These are phyloP conservation scores for Hydrocynus forskahlii DNA, from an alignment of 2,797 vertebrate species.

Conservation along the genomic window DNA sequence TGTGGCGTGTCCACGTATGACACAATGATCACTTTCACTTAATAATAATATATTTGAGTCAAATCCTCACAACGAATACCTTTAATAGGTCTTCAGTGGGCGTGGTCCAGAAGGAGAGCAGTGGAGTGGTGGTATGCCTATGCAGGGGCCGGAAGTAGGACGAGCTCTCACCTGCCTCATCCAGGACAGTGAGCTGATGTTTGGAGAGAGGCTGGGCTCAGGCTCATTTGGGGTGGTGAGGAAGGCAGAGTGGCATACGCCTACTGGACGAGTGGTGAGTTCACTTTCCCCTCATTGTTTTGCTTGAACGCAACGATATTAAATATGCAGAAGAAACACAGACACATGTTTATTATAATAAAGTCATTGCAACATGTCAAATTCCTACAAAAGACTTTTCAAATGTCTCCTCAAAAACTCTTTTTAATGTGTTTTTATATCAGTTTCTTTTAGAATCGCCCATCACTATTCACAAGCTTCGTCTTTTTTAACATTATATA, in stretches of 20 bases:
- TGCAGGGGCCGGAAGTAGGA: constrained; percentile 56
- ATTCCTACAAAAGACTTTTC: no score
- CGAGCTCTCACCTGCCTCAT: constrained; percentile 83
- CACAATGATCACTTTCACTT: no score
- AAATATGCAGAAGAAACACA: neutral
- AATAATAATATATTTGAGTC: no score
- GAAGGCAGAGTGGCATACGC: constrained; percentile 83
- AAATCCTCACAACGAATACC: neutral
- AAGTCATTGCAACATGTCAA: no score
- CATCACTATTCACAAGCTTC: no score
- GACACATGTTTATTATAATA: neutral
- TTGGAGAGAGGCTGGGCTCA: constrained; percentile 83
- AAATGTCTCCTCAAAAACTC: no score
- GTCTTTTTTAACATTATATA: no score
- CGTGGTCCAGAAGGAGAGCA: constrained; percentile 69
- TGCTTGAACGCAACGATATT: neutral
- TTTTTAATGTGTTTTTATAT: no score
- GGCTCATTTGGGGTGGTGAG: constrained; percentile 89
- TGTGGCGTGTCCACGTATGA: no score
- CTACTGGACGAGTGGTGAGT: constrained; percentile 80
- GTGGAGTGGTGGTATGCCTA: constrained; percentile 30
- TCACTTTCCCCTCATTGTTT: neutral
- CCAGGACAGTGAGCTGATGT: constrained; percentile 82
- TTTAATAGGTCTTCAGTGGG: constrained; percentile 67
- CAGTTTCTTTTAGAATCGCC: no score